Conservation (phyloP, 2,797 vertebrate species). For the Sphenodon punctatus region DNA sequence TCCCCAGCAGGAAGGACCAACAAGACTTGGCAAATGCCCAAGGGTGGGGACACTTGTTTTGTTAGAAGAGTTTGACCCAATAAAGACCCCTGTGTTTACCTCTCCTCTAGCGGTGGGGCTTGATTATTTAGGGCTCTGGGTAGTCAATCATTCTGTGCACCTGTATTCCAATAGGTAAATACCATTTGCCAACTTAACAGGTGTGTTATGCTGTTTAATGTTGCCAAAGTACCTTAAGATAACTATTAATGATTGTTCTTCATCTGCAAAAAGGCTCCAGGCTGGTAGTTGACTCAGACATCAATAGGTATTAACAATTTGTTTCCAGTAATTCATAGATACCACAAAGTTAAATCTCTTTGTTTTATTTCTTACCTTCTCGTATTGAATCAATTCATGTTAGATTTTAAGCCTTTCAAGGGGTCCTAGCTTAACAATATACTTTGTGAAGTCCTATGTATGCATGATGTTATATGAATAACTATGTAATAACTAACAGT, state of each 20-base stretch:
- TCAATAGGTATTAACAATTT: background rate
- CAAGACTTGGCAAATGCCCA: background rate
- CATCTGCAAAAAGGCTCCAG: constrained; percentile 7
- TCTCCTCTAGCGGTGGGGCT: background rate
- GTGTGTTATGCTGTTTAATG: constrained; percentile 9
- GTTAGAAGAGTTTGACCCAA: background rate
- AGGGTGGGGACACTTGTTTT: background rate
- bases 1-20: background rate
- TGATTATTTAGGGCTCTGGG: background rate
- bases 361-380: no score
- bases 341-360: no score
- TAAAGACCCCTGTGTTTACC: background rate
- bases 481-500: no score
- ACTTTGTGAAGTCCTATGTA: no score
- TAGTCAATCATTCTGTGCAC: background rate
- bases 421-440: no score
- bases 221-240: constrained; percentile 49
- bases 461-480: no score
- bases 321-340: background rate
- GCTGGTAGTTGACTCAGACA: background rate
- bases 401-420: no score
- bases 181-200: constrained; percentile 41
- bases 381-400: no score
- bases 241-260: background rate
- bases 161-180: constrained; percentile 26